phyloP scores from a whole-genome alignment of 2,113 vertebrate species.

The Crotophaga sulcirostris region DNA sequence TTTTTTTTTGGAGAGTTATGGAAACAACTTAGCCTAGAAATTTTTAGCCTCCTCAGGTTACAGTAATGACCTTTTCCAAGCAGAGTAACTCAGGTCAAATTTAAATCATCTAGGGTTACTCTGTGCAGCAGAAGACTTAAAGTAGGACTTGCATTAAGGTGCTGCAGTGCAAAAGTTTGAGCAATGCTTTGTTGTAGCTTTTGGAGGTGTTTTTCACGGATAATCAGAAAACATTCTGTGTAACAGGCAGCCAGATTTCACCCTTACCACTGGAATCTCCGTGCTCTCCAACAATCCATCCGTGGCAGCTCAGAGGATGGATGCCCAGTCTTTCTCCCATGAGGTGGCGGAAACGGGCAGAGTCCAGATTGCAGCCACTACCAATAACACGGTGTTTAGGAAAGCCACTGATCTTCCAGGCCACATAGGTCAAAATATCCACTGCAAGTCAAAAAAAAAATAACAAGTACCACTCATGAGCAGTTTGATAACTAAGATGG shows the following conservation, averaged over 20 bases:
- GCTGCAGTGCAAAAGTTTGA: neutral
- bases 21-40: constrained; percentile 6
- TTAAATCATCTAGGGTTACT: constrained; percentile 65
- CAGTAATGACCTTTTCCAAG: constrained; percentile 60
- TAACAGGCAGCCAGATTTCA: neutral
- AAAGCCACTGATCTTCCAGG: constrained; percentile 98
- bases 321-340: constrained; percentile 92
- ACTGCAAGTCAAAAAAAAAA: constrained; percentile 74
- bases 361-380: constrained; percentile 96
- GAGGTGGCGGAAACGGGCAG: constrained; percentile 93
- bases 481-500: neutral
- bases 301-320: constrained; percentile 92
- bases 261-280: constrained; percentile 96
- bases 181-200: neutral
- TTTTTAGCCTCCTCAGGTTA: constrained; percentile 41
- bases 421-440: constrained; percentile 96
- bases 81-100: constrained; percentile 38
- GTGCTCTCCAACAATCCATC: constrained; percentile 93
- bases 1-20: neutral
- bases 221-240: neutral
- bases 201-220: neutral
- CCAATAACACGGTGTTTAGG: constrained; percentile 94
- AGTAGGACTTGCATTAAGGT: neutral
- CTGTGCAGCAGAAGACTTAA: neutral
- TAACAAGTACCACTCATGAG: neutral